phyloP scores from a whole-genome alignment of 2,113 vertebrate species.

The Acanthisitta chloris region DNA sequence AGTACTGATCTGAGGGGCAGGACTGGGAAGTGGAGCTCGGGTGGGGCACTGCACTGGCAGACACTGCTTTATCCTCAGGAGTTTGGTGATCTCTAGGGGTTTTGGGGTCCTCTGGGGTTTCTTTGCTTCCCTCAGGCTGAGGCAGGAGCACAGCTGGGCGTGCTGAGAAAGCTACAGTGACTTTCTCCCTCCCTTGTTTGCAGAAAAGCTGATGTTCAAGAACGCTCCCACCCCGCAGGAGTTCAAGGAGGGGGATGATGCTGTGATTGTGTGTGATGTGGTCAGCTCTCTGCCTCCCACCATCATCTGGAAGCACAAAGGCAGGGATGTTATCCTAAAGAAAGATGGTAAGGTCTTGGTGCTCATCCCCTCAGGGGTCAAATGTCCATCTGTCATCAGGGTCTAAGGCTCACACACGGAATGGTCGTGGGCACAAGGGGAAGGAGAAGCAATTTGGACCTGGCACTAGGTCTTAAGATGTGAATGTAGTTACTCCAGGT shows the following conservation, averaged over 20 bases:
- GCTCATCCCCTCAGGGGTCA: not conserved
- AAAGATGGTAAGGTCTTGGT: slow-evolving; percentile 86
- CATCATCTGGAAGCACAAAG: slow-evolving; percentile 93
- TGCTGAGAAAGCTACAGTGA: not conserved
- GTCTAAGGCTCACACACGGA: not conserved
- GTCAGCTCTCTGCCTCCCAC: slow-evolving; percentile 89
- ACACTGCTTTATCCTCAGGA: not conserved
- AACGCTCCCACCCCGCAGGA: slow-evolving; percentile 94
- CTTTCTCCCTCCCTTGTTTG: not conserved
- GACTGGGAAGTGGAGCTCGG: not conserved
- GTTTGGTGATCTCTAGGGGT: not conserved
- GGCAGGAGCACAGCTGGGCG: not conserved
- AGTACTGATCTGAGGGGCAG: too few relatives aligned
- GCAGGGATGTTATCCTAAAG: slow-evolving; percentile 86
- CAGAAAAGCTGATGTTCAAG: slow-evolving; percentile 96
- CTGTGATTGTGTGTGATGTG: slow-evolving; percentile 90
- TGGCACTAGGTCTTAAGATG: not conserved
- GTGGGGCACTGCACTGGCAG: not conserved
- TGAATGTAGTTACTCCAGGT: not conserved
- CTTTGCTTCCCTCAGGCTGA: not conserved
- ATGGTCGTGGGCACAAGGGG: not conserved
- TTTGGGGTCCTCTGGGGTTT: not conserved
- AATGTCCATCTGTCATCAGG: not conserved
- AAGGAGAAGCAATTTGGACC: not conserved
- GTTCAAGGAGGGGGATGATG: slow-evolving; percentile 91